Evolutionary conservation across 2,797 vertebrate species (phyloP).

Genomic region (Tympanoctomys barrerae): DNA sequence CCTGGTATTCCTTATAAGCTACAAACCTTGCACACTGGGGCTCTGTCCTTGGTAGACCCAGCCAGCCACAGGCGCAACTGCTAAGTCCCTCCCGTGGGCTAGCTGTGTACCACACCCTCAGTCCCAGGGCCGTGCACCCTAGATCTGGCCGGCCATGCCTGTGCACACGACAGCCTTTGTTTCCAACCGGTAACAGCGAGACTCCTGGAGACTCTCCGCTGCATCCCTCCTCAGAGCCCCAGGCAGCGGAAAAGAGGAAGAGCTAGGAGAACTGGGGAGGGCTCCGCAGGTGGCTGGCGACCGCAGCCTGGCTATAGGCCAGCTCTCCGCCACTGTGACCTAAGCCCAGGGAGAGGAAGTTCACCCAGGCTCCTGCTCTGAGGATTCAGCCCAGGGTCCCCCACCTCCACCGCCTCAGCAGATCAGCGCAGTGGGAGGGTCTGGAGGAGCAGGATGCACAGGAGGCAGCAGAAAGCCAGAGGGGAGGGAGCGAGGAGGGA

Average conservation of each 20-base stretch:
- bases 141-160: not conserved
- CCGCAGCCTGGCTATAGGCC: not conserved
- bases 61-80: not conserved
- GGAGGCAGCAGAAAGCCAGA: not conserved
- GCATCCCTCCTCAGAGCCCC: not conserved
- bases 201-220: not conserved
- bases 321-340: not conserved
- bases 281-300: not conserved
- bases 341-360: not conserved
- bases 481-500: not conserved
- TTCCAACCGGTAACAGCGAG: not conserved
- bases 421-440: not conserved
- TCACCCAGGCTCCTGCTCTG: not conserved
- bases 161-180: not conserved
- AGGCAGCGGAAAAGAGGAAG: not conserved
- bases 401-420: not conserved
- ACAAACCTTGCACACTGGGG: not conserved
- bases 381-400: not conserved
- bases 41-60: not conserved
- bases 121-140: not conserved
- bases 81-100: not conserved
- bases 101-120: not conserved
- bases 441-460: not conserved
- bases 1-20: not conserved
- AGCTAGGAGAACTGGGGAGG: not conserved